Percentiles rank a stretch among this genome's conserved stretches.
phyloP scores from a whole-genome alignment of 2,113 vertebrate genomes.

The Cheilinus undulatus region DNA sequence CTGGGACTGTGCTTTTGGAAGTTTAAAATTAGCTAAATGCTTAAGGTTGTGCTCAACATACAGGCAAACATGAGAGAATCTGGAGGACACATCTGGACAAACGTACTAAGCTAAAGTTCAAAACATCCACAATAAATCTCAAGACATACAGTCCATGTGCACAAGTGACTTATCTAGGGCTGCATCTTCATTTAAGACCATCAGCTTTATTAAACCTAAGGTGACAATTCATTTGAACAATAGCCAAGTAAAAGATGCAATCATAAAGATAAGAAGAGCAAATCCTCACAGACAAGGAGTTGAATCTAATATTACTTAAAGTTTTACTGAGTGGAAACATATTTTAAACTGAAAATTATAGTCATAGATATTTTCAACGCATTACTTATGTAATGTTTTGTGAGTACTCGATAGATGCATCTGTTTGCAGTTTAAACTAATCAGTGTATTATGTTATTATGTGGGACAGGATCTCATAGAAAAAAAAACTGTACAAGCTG shows the following conservation, averaged over 20 bases:
- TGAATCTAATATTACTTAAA: neutral
- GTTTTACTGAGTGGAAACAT: neutral
- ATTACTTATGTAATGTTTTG: neutral
- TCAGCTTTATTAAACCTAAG: neutral
- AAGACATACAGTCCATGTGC: neutral
- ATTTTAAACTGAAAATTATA: neutral
- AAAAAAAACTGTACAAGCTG: no score
- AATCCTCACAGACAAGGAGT: no score
- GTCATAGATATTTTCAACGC: neutral
- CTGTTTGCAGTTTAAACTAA: no score
- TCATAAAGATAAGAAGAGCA: neutral
- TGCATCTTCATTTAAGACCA: neutral
- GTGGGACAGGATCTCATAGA: no score
- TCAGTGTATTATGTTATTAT: neutral
- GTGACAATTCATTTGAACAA: neutral
- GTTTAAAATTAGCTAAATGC: slow-evolving; percentile 41
- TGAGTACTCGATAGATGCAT: neutral
- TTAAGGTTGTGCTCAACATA: slow-evolving; percentile 20
- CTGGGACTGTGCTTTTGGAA: slow-evolving; percentile 21
- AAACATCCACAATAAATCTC: neutral
- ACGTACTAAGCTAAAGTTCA: neutral
- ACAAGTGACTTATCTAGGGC: neutral
- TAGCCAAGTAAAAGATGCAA: neutral
- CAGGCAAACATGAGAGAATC: slow-evolving; percentile 5
- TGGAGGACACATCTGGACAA: slow-evolving; percentile 8